Base-by-base conservation (phyloP, 92 coral and sea anemone species). In the Epizoanthus fatuus region DNA sequence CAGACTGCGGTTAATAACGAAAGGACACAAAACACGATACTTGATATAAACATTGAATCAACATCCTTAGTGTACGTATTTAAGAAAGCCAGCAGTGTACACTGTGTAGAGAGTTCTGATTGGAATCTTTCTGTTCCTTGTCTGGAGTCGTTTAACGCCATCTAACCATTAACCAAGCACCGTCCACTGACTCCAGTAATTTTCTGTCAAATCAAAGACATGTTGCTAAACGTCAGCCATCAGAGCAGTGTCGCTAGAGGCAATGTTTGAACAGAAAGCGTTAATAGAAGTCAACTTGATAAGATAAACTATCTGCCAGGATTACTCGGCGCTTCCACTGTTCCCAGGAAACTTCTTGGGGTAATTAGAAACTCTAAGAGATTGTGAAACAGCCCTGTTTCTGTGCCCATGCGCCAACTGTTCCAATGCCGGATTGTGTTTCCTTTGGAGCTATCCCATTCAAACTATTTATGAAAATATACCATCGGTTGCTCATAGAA, bases 21-120 rank as follows among this genome's bases (percentile, higher is more conserved):
- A 14, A 77, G 42, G 47, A 60, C 82, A 44, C 82, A 59, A 62
- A 77, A 59, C 29, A 35, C 57, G 55, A 77, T 77, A 77, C 82
- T 77, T n/a, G 82, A 42, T 44, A 19, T 20, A 37, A 77, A 77
- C 82, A 77, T 77, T 42, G 82, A 77, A 17, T 77, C 82, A 44
- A 77, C 54, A 60, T 77, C 82, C 45, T 60, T 77, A 69, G 22
- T 60, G 58, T 60, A 60, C 12, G 82, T 77, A 56, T 77, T 62
- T 44, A 77, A 39, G 68, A 77, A 77, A 17, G 10, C 58, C 3
- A 77, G 58, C 0, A 60, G 40, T 2, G 70, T 3, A 19, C 82
- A 77, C 4, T 19, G 22, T 17, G 82, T 77, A 6, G 51, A 42
- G 37, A 59, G 81, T 7, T 58, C 67, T 25, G 67, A 4, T 17